phyloP scores from a whole-genome alignment of 1,140 invertebrate species.

The Ridgeia piscesae region DNA sequence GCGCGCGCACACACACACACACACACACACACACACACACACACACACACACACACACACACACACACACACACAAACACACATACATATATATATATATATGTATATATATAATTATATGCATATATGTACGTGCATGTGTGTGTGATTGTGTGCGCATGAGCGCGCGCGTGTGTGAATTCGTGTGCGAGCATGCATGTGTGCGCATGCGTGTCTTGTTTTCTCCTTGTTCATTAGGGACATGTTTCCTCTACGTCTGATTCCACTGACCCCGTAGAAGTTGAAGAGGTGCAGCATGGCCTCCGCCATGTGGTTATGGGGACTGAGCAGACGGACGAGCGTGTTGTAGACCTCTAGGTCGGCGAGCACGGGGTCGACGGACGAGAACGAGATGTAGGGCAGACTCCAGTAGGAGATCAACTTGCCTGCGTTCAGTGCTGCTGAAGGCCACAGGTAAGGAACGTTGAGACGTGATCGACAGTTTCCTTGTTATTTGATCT shows the following conservation, averaged over 20 bases:
- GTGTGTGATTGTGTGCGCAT: too few relatives aligned
- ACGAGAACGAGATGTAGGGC: slow-evolving; percentile 26
- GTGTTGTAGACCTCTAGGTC: slow-evolving; percentile 26
- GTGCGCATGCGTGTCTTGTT: too few relatives aligned
- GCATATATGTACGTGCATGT: too few relatives aligned
- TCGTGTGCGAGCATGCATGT: too few relatives aligned
- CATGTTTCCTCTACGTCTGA: not conserved
- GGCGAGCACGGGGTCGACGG: slow-evolving; percentile 17
- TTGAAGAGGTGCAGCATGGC: slow-evolving; percentile 23
- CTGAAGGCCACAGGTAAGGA: not conserved
- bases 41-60: too few relatives aligned
- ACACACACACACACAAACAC: too few relatives aligned
- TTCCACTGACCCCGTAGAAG: slow-evolving; percentile 12
- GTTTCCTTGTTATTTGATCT: too few relatives aligned
- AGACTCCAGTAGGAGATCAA: slow-evolving; percentile 29
- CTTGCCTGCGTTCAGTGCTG: slow-evolving; percentile 26
- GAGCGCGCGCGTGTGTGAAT: too few relatives aligned
- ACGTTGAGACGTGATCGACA: too few relatives aligned
- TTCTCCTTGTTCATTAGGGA: not conserved
- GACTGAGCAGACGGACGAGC: slow-evolving; percentile 26
- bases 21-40: too few relatives aligned
- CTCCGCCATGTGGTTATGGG: slow-evolving; percentile 23
- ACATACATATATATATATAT: too few relatives aligned
- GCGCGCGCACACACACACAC: not conserved
- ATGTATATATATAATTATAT: too few relatives aligned